Evolutionary conservation across 2,888 invertebrate genomes (phyloP).

Genomic region (Mimachlamys varia): DNA sequence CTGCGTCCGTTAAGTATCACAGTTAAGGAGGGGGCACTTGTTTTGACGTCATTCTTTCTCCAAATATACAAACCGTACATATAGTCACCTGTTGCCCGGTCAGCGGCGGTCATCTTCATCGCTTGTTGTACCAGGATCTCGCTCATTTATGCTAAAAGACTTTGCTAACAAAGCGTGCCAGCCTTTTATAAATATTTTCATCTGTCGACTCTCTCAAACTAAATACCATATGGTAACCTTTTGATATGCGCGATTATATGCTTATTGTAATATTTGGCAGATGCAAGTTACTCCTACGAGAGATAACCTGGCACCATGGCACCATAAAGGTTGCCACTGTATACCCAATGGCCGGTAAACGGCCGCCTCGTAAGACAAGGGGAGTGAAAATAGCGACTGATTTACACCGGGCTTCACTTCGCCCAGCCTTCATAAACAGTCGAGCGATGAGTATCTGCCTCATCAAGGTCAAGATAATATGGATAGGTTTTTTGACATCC

Average conservation of each 20-base stretch:
- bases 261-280: conserved; percentile 22
- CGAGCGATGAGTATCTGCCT: not conserved
- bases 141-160: too few species aligned
- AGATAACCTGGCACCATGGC: conserved; percentile 13
- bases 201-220: not conserved
- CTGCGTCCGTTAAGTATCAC: not conserved
- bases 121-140: too few species aligned
- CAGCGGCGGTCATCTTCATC: not conserved
- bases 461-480: conserved; percentile 14
- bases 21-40: not conserved
- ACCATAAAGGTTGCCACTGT: not conserved
- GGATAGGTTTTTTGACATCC: conserved; percentile 9
- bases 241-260: not conserved
- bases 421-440: conserved; percentile 4
- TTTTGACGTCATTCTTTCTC: not conserved
- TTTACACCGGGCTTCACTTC: not conserved
- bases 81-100: not conserved
- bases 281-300: not conserved
- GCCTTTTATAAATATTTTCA: not conserved
- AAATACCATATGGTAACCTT: not conserved
- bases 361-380: not conserved
- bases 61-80: not conserved
- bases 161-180: not conserved
- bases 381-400: not conserved
- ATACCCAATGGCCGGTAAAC: not conserved